phyloP scores from a whole-genome alignment of 2,888 invertebrate genomes.

The Mesoligia furuncula region DNA sequence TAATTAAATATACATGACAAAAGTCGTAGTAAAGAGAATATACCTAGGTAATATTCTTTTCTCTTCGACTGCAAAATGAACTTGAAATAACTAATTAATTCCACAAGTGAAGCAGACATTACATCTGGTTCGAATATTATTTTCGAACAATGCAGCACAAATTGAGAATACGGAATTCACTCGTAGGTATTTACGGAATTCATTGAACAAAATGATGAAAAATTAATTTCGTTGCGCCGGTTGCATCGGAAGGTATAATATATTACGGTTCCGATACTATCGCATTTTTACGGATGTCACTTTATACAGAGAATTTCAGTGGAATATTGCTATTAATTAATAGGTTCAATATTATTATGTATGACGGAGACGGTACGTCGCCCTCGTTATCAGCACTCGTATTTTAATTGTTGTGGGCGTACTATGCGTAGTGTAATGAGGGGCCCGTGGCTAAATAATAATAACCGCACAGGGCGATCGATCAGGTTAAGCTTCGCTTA shows the following conservation, averaged over 20 bases:
- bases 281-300: constrained; percentile 27
- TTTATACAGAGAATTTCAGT: constrained; percentile 3
- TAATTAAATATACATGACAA: constrained; percentile 4
- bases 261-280: constrained; percentile 15
- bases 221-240: constrained; percentile 52
- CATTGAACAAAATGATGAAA: constrained; percentile 57
- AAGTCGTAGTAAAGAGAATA: background rate
- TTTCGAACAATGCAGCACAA: constrained; percentile 24
- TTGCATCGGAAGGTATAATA: constrained; percentile 39
- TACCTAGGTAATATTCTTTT: too few relatives aligned
- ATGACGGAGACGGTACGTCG: too few relatives aligned
- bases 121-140: constrained; percentile 10
- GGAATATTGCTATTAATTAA: constrained; percentile 13
- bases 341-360: background rate
- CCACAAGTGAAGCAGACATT: background rate
- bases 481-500: too few relatives aligned
- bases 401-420: too few relatives aligned
- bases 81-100: constrained; percentile 1
- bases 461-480: too few relatives aligned
- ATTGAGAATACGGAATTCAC: constrained; percentile 37
- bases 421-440: too few relatives aligned
- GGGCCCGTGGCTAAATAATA: too few relatives aligned
- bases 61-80: background rate
- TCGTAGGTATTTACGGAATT: constrained; percentile 32
- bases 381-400: too few relatives aligned